These are phyloP conservation scores for Scalopus aquaticus DNA, from an alignment of 2,113 vertebrate genomes.

Conservation along the genomic window DNA sequence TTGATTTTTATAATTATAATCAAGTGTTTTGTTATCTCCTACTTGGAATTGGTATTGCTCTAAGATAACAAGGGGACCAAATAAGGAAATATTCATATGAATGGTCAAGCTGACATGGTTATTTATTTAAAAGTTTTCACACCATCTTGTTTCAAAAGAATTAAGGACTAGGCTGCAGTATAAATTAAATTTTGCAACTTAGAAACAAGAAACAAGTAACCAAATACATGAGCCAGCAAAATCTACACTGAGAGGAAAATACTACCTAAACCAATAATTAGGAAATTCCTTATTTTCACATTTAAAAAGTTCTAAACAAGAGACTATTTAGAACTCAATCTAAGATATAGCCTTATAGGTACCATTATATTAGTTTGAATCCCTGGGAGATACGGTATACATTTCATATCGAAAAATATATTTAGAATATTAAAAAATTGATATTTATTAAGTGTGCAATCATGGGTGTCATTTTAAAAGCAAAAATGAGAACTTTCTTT, in stretches of 20 bases:
- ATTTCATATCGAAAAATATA: conserved; percentile 20
- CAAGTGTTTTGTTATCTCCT: conserved; percentile 20
- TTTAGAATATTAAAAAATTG: conserved; percentile 24
- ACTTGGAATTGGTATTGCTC: neutral
- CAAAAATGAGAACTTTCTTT: neutral
- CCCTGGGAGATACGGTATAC: neutral
- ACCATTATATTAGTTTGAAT: neutral
- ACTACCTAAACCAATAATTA: neutral
- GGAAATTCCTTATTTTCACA: neutral
- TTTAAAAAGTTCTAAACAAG: neutral
- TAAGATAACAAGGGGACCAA: neutral
- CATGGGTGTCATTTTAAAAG: neutral
- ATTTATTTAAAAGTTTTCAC: neutral
- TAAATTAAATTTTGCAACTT: conserved; percentile 29
- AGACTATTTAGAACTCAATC: conserved; percentile 18
- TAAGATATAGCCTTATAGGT: neutral
- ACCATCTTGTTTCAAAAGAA: neutral
- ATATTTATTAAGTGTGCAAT: neutral
- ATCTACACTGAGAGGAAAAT: neutral
- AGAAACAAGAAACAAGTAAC: neutral
- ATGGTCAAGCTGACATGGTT: neutral
- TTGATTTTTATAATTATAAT: conserved; percentile 13
- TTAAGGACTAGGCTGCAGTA: neutral
- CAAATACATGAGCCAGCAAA: conserved; percentile 26
- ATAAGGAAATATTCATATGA: neutral